phyloP scores from a whole-genome alignment of 1,140 invertebrate species.

The Conopomorpha cramerella region DNA sequence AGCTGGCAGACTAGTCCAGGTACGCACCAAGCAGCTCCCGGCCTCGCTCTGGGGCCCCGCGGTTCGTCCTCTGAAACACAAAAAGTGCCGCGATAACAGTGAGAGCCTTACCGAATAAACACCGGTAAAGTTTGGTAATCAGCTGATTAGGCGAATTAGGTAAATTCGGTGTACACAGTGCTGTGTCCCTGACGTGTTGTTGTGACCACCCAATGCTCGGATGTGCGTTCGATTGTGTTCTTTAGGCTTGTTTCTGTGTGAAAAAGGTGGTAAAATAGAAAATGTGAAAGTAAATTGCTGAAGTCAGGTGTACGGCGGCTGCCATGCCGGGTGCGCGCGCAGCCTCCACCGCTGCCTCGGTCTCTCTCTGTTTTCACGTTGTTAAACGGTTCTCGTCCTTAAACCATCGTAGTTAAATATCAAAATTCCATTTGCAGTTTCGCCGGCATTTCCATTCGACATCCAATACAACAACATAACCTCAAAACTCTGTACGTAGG shows the following conservation, averaged over 20 bases:
- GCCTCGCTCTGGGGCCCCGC: slow-evolving; percentile 17
- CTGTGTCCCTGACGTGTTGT: slow-evolving; percentile 16
- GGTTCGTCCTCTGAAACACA: slow-evolving; percentile 30
- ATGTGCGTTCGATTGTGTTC: background rate
- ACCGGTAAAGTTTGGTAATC: slow-evolving; percentile 53
- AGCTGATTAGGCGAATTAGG: slow-evolving; percentile 40
- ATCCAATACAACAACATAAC: slow-evolving; percentile 57
- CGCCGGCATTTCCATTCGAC: slow-evolving; percentile 30
- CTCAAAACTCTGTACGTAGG: slow-evolving; percentile 38
- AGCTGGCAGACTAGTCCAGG: slow-evolving; percentile 99
- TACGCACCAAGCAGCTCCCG: slow-evolving; percentile 63
- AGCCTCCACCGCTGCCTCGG: slow-evolving; percentile 22
- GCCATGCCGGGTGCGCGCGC: slow-evolving; percentile 56
- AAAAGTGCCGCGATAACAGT: slow-evolving; percentile 29
- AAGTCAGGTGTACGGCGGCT: slow-evolving; percentile 49
- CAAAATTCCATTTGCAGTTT: slow-evolving; percentile 16
- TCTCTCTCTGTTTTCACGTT: slow-evolving; percentile 14
- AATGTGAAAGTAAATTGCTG: slow-evolving; percentile 36
- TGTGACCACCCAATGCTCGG: background rate
- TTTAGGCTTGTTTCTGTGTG: slow-evolving; percentile 4
- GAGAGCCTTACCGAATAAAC: slow-evolving; percentile 31
- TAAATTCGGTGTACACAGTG: slow-evolving; percentile 14
- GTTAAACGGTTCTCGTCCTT: slow-evolving; percentile 30
- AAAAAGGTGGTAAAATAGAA: slow-evolving; percentile 36
- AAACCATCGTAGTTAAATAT: slow-evolving; percentile 22